phyloP scores from a whole-genome alignment of 2,113 vertebrate species.

The Amblyopsis rosae region DNA sequence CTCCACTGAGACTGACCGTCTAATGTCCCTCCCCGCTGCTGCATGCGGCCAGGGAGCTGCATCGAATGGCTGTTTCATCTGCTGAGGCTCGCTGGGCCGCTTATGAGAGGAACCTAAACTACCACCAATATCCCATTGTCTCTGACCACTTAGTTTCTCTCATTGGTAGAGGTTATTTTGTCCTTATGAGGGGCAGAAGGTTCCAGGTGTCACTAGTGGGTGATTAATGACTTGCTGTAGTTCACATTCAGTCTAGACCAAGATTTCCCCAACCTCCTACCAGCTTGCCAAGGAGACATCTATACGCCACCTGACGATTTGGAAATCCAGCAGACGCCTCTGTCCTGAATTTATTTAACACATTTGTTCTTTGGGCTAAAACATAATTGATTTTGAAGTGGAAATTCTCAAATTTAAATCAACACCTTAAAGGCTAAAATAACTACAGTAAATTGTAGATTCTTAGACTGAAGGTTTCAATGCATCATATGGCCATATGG shows the following conservation, averaged over 20 bases:
- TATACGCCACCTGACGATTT: conserved; percentile 45
- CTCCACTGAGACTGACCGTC: conserved; percentile 74
- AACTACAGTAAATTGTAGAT: conserved; percentile 1
- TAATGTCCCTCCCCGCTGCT: conserved; percentile 87
- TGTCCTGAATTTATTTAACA: conserved; percentile 21
- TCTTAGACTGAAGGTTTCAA: no score
- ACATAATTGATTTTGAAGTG: conserved; percentile 64
- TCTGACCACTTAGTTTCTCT: conserved; percentile 75
- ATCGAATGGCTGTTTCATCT: conserved; percentile 80
- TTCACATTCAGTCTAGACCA: conserved; percentile 63
- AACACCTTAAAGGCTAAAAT: conserved; percentile 49
- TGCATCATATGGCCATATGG: no score
- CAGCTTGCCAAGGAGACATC: conserved; percentile 49
- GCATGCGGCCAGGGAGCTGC: conserved; percentile 73
- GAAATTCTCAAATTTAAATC: conserved; percentile 48
- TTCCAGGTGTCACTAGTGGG: conserved; percentile 68
- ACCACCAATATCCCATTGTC: conserved; percentile 73
- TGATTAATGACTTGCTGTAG: conserved; percentile 80
- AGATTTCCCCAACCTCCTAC: conserved; percentile 67
- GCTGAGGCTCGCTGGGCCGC: conserved; percentile 73
- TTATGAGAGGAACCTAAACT: conserved; percentile 78
- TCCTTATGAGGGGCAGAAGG: conserved; percentile 75
- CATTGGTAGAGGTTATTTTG: conserved; percentile 76
- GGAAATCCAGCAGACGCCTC: conserved; percentile 40
- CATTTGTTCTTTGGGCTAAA: conserved; percentile 43